Conservation (phyloP, 1,140 invertebrate species). For the Zaprionus tsacasi region DNA sequence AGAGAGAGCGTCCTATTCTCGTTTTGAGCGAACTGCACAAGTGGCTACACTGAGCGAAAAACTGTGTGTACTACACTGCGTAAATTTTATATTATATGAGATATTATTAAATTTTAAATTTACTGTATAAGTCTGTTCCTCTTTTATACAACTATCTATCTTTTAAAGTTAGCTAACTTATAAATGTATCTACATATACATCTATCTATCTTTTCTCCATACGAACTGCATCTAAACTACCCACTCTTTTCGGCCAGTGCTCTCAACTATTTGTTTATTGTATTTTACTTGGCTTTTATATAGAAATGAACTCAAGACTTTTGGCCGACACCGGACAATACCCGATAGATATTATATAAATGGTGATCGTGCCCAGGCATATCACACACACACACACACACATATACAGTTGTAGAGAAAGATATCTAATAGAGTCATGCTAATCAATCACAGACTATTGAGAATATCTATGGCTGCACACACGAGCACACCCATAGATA, state of each 20-base stretch:
- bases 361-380: not conserved
- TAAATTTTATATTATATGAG: not conserved
- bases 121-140: too few relatives aligned
- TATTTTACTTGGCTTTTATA: conserved; percentile 38
- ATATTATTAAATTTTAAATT: not conserved
- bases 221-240: not conserved
- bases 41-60: conserved; percentile 35
- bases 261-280: conserved; percentile 34
- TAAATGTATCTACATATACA: not conserved
- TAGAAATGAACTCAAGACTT: conserved; percentile 37
- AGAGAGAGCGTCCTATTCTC: not conserved
- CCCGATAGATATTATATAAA: not conserved
- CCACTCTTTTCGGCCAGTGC: conserved; percentile 7
- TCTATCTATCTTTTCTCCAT: not conserved
- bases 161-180: not conserved
- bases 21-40: conserved; percentile 22
- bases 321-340: conserved; percentile 2
- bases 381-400: not conserved
- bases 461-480: conserved; percentile 26
- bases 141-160: not conserved
- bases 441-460: conserved; percentile 56
- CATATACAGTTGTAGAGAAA: not conserved
- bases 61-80: not conserved
- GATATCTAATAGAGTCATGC: conserved; percentile 41
- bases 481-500: not conserved